Conservation (phyloP, 2,797 vertebrate genomes). For the Falco cherrug region DNA sequence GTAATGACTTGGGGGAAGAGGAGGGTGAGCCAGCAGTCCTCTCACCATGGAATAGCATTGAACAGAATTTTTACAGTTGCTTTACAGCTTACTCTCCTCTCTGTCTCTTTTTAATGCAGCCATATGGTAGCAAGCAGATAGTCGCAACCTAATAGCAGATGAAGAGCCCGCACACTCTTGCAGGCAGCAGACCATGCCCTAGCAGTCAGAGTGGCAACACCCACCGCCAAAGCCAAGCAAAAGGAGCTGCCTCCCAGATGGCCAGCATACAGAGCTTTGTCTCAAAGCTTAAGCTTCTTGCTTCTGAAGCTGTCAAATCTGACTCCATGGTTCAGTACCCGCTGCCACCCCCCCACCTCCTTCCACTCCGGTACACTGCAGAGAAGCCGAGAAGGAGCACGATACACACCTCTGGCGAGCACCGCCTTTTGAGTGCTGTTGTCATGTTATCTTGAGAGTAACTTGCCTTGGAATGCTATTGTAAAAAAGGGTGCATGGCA, state of each 20-base stretch:
- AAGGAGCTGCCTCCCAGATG: conserved; percentile 45
- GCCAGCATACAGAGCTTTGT: neutral
- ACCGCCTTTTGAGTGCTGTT: neutral
- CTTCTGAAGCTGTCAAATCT: conserved; percentile 39
- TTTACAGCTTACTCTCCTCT: conserved; percentile 33
- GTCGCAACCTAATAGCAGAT: neutral
- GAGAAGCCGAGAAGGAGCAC: neutral
- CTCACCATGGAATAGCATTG: neutral
- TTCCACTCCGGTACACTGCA: neutral
- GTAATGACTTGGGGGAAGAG: neutral
- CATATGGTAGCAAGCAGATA: conserved; percentile 10
- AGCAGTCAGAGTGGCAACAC: neutral
- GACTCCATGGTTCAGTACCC: neutral
- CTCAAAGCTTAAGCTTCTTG: conserved; percentile 18
- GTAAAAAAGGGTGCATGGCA: neutral
- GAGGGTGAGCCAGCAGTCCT: neutral
- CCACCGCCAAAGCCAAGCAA: neutral
- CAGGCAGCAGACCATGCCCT: conserved; percentile 11
- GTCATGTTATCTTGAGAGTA: neutral
- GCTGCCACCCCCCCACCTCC: neutral
- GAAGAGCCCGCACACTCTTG: neutral
- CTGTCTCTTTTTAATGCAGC: conserved; percentile 14
- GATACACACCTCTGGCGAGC: neutral
- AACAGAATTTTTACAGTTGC: conserved; percentile 5
- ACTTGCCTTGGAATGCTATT: neutral